Base-by-base conservation (phyloP, 1,140 invertebrate species). In the Oncopodura yosiiana region DNA sequence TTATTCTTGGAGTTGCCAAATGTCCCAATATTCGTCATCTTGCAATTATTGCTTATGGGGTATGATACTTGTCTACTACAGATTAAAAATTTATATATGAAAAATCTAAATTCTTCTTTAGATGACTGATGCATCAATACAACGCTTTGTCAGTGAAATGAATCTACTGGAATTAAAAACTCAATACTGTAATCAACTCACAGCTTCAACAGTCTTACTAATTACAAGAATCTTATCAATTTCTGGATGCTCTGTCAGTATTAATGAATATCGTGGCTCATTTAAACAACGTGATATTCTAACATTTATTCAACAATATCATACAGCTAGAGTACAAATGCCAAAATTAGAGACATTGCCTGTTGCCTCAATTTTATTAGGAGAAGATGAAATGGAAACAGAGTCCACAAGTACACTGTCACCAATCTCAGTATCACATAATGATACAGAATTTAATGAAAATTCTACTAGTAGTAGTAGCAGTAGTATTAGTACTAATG, bases 61-160 rank as follows among this genome's bases (percentile, higher is more conserved):
- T 51, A 51, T n/a, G n/a, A n/a, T n/a, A n/a, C n/a, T n/a, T n/a
- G n/a, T n/a, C n/a, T n/a, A n/a, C n/a, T n/a, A n/a, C n/a, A 42
- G 12, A 2, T 9, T 23, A 29, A 30, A 29, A 6, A 29, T 36
- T 23, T n/a, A 23, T 36, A 6, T 12, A 23, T 37, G n/a, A n/a
- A n/a, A 23, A 23, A 23, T 49, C 8, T 38, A 8, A 11, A 4
- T 26, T 18, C 6, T 18, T 41, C 12, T 51, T 0, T 29, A 51
- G 49, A 51, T 51, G 19, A 51, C 49, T 14, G 49, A 51, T 21
- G 21, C 16, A 23, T 51, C 49, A 21, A n/a, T 51, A 18, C 18
- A 14, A 3, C 18, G 24, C n/a, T 23, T 51, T 18, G 49, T 42
- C 11, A 37, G 41, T 14, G 19, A 39, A 42, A 27, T 43, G 37